Base-by-base conservation (phyloP, 2,888 invertebrate genomes). In the Platerodrilus igneus region DNA sequence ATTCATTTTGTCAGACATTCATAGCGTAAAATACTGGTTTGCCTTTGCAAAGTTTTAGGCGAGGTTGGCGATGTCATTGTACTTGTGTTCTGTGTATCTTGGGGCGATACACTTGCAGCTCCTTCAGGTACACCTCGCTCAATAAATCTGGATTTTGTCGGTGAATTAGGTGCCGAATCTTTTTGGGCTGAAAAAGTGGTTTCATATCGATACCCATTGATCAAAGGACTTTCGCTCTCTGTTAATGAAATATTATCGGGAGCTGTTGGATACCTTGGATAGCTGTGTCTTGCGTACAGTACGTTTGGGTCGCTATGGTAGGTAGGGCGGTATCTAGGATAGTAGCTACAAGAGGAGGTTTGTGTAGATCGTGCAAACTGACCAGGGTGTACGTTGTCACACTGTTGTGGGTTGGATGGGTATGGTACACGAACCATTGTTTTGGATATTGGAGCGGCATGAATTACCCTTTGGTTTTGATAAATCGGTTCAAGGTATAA, bases 1-100 rank as follows among this genome's bases (percentile, higher is more conserved):
- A 76, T 70, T 77, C 75, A 62, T 77, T 74, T 61, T 75, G 78
- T 86, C 83, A 88, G 70, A 88, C 87, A 62, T 88, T 88, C 88
- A 88, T 87, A 26, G 87, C 86, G 62, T 88, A 88, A 64, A 85
- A 87, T 19, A 87, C 73, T 21, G 83, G 79, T 50, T 70, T 67
- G 62, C 37, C 66, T 64, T 69, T 71, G 72, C 1, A 75, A 73
- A 11, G 74, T 72, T 45, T 75, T 75, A 15, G 73, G 63, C 2
- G 73, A 63, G 14, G 68, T 70, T 14, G 71, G 70, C 3, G 72
- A 71, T 31, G 71, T 67, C 59, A 67, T 56, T 19, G 56, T 59
- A 33, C 62, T 59, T 48, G 60, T 52, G 51, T 63, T 61, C 47
- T 64, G 64, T 35, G 67, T 64, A 18, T 81, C 81, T 51, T 81